phyloP scores from a whole-genome alignment of 2,113 vertebrate genomes.

The Hipposideros armiger region DNA sequence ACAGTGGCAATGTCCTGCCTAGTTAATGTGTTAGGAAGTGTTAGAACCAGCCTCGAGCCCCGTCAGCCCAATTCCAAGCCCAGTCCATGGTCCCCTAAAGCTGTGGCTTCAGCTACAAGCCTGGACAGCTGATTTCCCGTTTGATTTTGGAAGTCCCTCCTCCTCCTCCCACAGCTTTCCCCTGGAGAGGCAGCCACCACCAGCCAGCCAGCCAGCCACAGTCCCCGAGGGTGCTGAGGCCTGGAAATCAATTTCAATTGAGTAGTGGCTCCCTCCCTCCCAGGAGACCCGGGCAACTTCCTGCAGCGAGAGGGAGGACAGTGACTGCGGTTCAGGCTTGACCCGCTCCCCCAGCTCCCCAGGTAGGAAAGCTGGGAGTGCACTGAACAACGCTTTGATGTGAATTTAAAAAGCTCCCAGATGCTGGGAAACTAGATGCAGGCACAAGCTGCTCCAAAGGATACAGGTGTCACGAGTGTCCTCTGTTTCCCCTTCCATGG shows the following conservation, averaged over 20 bases:
- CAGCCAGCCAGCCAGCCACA: neutral
- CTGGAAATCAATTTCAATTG: slow-evolving; percentile 56
- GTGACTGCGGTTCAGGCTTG: neutral
- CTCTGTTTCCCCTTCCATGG: neutral
- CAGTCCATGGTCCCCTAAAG: neutral
- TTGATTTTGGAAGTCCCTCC: neutral
- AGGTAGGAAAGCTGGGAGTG: neutral
- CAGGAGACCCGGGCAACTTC: neutral
- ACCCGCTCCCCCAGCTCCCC: neutral
- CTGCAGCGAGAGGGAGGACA: neutral
- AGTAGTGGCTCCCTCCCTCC: neutral
- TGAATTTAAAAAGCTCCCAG: neutral
- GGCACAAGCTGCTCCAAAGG: neutral
- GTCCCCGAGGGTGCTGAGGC: neutral
- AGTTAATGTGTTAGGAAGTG: neutral
- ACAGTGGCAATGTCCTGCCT: neutral
- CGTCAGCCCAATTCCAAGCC: neutral
- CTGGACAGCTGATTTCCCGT: fast-evolving
- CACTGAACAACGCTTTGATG: neutral
- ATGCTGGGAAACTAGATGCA: neutral
- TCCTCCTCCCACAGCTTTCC: neutral
- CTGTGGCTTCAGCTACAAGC: neutral
- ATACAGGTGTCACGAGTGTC: fast-evolving
- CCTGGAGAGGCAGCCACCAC: neutral
- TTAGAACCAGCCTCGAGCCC: neutral